Percentiles rank a stretch among this genome's conserved stretches.
These are phyloP conservation scores for Mycteria americana DNA, from an alignment of 2,797 vertebrate species.

Conservation along the genomic window DNA sequence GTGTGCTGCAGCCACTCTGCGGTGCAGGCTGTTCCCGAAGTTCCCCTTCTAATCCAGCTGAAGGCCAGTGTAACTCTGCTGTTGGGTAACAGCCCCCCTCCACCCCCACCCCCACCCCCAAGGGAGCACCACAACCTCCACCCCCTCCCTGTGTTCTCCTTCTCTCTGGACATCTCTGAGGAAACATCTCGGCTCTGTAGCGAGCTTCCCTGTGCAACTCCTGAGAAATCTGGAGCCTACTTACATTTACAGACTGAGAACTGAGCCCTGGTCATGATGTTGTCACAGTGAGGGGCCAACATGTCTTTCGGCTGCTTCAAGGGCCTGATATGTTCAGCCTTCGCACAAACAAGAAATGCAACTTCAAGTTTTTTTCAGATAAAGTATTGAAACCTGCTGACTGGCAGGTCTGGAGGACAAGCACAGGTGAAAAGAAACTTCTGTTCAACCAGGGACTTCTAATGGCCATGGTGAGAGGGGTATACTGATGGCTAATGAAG, in stretches of 20 bases:
- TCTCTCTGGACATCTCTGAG: background rate
- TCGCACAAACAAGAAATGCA: background rate
- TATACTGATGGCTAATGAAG: background rate
- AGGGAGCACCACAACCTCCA: background rate
- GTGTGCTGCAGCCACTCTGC: background rate
- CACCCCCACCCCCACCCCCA: fast-evolving
- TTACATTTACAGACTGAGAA: background rate
- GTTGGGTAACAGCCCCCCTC: background rate
- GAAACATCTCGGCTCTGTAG: background rate
- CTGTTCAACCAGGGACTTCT: background rate
- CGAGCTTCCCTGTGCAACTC: background rate
- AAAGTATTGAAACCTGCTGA: background rate
- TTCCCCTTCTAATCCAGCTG: background rate
- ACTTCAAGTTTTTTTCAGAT: background rate
- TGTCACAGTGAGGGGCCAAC: background rate
- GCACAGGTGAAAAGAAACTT: background rate
- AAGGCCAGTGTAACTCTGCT: background rate
- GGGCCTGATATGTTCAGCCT: background rate
- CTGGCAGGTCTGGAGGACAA: background rate
- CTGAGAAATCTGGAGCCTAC: background rate
- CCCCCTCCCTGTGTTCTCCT: background rate
- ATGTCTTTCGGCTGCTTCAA: background rate
- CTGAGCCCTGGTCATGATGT: no score
- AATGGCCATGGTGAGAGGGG: fast-evolving
- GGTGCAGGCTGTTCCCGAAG: background rate